These are phyloP conservation scores for Acanthosepion lycidas DNA, from an alignment of 2,888 invertebrate genomes.

Conservation along the genomic window DNA sequence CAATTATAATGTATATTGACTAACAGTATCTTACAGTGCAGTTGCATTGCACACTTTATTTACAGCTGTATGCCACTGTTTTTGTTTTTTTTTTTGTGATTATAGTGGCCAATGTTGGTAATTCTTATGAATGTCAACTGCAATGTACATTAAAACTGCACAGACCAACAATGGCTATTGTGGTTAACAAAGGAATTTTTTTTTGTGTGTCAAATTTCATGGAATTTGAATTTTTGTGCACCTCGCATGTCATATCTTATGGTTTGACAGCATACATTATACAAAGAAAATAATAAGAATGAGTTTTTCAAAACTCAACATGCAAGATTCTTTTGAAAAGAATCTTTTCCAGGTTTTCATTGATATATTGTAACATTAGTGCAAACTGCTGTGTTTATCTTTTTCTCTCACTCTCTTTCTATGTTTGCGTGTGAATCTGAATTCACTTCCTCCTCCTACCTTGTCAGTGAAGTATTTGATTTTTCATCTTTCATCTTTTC, in stretches of 20 bases:
- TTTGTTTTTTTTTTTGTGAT: no score
- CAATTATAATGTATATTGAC: background rate
- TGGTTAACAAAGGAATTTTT: background rate
- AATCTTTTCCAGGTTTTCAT: background rate
- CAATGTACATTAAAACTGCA: constrained; percentile 24
- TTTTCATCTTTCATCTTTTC: background rate
- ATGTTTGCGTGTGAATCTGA: background rate
- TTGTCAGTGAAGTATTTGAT: background rate
- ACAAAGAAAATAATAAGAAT: background rate
- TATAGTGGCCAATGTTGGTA: no score
- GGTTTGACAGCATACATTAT: background rate
- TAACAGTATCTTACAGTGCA: constrained; percentile 11
- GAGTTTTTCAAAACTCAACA: background rate
- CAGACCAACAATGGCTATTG: background rate
- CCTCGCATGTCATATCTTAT: background rate
- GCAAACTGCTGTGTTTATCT: background rate
- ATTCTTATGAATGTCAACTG: no score
- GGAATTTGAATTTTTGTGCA: background rate
- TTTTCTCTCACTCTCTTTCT: background rate
- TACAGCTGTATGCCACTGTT: no score
- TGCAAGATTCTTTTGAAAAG: background rate
- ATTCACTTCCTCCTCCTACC: background rate
- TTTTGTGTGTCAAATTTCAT: background rate
- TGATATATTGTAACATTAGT: background rate
- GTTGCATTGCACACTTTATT: background rate